These are phyloP conservation scores for Ethmia dodecea DNA, from an alignment of 2,888 invertebrate genomes.

Conservation along the genomic window DNA sequence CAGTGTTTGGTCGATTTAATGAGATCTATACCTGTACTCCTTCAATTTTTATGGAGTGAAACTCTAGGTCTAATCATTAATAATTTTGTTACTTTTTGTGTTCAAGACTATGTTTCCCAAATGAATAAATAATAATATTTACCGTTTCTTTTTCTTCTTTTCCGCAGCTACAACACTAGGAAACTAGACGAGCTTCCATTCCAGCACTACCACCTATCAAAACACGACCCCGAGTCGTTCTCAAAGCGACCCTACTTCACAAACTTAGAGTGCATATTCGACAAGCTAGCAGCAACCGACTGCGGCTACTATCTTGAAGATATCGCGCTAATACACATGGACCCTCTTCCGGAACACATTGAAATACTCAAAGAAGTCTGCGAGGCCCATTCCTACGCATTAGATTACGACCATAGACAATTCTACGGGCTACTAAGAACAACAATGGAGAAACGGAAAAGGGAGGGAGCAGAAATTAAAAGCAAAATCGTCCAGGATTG, in stretches of 20 bases:
- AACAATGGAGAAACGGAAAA: constrained; percentile 52
- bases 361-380: constrained; percentile 82
- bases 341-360: constrained; percentile 69
- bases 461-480: constrained; percentile 48
- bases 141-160: no score
- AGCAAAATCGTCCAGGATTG: constrained; percentile 59
- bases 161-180: constrained; percentile 84
- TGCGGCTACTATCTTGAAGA: constrained; percentile 88
- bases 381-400: constrained; percentile 82
- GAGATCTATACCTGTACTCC: no score
- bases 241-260: constrained; percentile 84
- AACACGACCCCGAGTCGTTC: constrained; percentile 73
- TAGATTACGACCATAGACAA: constrained; percentile 90
- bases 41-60: no score
- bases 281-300: constrained; percentile 87
- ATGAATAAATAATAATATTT: no score
- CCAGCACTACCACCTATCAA: constrained; percentile 81
- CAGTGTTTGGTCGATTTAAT: no score
- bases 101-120: no score
- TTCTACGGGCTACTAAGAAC: constrained; percentile 82
- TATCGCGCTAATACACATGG: constrained; percentile 76
- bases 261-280: constrained; percentile 86
- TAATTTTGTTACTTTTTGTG: no score
- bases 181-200: constrained; percentile 90
- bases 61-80: background rate